Conservation (phyloP, 2,888 invertebrate species). For the Strigamia transsilvanica region DNA sequence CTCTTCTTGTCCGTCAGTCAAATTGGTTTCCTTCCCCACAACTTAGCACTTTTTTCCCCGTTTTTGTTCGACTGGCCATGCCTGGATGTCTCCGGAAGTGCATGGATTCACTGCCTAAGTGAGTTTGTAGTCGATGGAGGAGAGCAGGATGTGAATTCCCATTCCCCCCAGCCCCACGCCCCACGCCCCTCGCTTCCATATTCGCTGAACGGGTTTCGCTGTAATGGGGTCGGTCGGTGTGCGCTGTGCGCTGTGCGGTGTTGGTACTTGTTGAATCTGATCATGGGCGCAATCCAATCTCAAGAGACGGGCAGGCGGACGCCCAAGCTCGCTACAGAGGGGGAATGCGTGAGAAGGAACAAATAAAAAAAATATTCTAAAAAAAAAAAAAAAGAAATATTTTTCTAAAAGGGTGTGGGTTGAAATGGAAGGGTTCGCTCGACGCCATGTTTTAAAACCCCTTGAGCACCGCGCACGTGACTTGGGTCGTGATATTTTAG, state of each 20-base stretch:
- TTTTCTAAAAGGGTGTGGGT: not conserved
- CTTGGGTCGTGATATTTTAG: not conserved
- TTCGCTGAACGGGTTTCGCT: not conserved
- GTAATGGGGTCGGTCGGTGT: constrained; percentile 21
- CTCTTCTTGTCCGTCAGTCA: constrained; percentile 16
- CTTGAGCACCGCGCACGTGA: not conserved
- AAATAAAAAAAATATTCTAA: not conserved
- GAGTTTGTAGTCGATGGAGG: constrained; percentile 37
- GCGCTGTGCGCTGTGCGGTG: too few relatives aligned
- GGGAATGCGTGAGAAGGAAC: not conserved
- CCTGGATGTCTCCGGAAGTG: constrained; percentile 35
- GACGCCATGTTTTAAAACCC: not conserved
- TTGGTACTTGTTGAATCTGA: constrained; percentile 41
- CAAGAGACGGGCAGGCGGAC: constrained; percentile 16
- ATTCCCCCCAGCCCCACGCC: not conserved
- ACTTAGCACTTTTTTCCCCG: not conserved
- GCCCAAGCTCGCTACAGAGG: not conserved
- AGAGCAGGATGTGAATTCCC: not conserved
- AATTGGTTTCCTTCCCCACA: constrained; percentile 9
- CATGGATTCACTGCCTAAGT: constrained; percentile 36
- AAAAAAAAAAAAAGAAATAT: not conserved
- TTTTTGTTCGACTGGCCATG: not conserved
- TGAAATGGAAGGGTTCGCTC: not conserved
- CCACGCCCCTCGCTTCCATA: not conserved
- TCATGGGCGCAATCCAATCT: constrained; percentile 43